Evolutionary conservation across 2,797 vertebrate species (phyloP).

Genomic region (Crotalus adamanteus): DNA sequence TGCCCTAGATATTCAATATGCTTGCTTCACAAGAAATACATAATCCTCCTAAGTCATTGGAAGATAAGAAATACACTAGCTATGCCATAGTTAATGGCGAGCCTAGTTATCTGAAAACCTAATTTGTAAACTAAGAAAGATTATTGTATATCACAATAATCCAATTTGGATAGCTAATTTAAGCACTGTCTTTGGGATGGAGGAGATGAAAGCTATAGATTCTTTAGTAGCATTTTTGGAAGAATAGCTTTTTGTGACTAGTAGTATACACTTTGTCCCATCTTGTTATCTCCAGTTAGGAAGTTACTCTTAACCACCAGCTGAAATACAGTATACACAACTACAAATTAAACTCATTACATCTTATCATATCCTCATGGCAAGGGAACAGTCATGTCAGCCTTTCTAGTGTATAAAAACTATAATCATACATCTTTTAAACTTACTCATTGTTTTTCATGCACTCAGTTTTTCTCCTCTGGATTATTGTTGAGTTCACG

Average conservation of each 20-base stretch:
- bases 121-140: too few relatives aligned
- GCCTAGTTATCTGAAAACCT: neutral
- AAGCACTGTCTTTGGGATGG: neutral
- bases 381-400: neutral
- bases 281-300: neutral
- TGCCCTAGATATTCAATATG: neutral
- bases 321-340: neutral
- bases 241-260: neutral
- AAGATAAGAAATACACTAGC: neutral
- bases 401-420: neutral
- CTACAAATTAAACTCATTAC: constrained; percentile 25
- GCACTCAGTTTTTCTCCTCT: neutral
- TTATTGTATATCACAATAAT: neutral
- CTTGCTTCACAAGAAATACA: neutral
- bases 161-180: neutral
- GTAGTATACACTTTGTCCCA: neutral
- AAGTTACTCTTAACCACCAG: neutral
- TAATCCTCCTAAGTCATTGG: neutral
- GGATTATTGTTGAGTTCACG: neutral
- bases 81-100: neutral
- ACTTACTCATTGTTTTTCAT: neutral
- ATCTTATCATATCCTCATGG: constrained; percentile 4
- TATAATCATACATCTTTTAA: neutral
- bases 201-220: neutral
- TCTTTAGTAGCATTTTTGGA: neutral